Conservation (phyloP, 2,113 vertebrate species). For the Mormyrus lacerda region DNA sequence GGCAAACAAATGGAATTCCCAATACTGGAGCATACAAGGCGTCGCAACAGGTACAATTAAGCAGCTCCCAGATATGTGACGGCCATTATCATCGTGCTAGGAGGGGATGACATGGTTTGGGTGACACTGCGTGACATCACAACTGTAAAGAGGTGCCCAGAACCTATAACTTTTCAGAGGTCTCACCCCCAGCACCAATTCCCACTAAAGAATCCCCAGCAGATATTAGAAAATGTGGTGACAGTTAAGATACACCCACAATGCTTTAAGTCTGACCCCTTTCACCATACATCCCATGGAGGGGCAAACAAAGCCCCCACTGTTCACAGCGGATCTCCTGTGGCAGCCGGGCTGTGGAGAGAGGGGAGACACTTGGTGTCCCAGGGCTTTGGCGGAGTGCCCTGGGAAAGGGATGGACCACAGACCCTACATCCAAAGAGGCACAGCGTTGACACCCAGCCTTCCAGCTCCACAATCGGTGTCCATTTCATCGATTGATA, state of each 20-base stretch:
- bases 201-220: not conserved
- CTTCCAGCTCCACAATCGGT: not conserved
- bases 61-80: not conserved
- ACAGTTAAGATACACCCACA: not conserved
- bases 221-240: not conserved
- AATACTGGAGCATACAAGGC: not conserved
- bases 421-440: not conserved
- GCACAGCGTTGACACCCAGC: not conserved
- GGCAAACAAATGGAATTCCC: not conserved
- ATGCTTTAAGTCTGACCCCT: not conserved
- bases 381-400: not conserved
- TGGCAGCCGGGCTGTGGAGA: not conserved
- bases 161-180: not conserved
- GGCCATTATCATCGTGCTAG: not conserved
- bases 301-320: not conserved
- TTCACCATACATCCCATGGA: not conserved
- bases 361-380: not conserved
- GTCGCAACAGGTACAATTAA: not conserved
- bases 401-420: not conserved
- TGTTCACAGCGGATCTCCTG: not conserved
- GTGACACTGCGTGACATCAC: no score
- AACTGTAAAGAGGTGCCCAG: not conserved
- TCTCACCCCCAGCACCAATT: not conserved
- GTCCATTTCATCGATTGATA: not conserved
- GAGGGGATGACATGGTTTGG: not conserved